phyloP scores from a whole-genome alignment of 2,113 vertebrate genomes.

The Bubo blakistoni region DNA sequence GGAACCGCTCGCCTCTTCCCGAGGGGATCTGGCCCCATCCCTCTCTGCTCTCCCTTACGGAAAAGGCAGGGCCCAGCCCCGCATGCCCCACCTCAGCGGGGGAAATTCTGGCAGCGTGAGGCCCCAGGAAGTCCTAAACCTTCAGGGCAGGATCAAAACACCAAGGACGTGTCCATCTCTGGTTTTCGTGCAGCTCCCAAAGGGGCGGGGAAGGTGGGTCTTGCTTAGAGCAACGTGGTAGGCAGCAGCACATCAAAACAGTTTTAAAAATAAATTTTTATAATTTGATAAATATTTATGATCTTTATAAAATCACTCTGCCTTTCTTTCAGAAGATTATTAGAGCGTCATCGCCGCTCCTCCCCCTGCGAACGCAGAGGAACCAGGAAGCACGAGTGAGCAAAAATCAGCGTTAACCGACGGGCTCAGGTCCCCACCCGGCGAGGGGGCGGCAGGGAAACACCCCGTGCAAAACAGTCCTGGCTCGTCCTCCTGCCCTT shows the following conservation, averaged over 20 bases:
- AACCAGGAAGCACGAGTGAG: background rate
- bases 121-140: background rate
- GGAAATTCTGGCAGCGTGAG: no score
- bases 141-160: background rate
- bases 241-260: accelerated
- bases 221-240: accelerated
- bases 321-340: no score
- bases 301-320: background rate
- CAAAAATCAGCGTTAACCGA: background rate
- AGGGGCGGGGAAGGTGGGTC: background rate
- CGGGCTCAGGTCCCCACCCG: accelerated
- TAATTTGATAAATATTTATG: accelerated
- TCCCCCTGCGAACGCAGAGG: background rate
- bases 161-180: accelerated
- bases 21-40: accelerated
- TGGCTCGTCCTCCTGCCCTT: accelerated
- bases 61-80: background rate
- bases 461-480: background rate
- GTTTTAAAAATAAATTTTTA: background rate
- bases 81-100: accelerated
- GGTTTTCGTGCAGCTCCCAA: accelerated
- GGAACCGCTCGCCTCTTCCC: background rate
- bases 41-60: accelerated
- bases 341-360: accelerated
- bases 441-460: background rate